Conservation (phyloP, 37 sponge, comb jelly and placozoan species). For the Geodia barretti region DNA sequence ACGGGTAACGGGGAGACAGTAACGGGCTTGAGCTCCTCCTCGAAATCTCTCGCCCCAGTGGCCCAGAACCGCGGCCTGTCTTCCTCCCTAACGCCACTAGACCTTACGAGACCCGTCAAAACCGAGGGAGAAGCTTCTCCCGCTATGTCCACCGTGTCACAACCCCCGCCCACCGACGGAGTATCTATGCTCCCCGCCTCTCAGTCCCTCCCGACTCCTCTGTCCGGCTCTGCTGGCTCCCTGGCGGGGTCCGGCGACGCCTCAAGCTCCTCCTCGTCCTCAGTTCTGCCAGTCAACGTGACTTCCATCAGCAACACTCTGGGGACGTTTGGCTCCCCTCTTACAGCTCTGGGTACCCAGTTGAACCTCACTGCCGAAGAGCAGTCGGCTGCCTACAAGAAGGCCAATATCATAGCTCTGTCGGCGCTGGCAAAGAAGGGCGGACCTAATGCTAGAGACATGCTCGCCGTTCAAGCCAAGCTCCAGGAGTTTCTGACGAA, state of each 20-base stretch:
- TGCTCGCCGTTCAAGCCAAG: conserved; percentile 57
- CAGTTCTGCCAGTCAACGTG: not conserved
- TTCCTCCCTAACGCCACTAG: not conserved
- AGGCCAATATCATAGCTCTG: conserved; percentile 54
- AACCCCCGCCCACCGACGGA: not conserved
- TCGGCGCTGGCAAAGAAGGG: conserved; percentile 45
- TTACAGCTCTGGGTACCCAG: conserved; percentile 9
- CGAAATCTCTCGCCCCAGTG: not conserved
- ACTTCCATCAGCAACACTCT: not conserved
- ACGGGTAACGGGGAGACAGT: not conserved
- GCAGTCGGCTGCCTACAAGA: conserved; percentile 42
- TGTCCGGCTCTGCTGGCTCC: not conserved
- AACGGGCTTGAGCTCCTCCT: not conserved
- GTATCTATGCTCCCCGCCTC: conserved; percentile 5
- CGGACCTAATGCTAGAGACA: conserved; percentile 52
- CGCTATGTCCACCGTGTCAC: conserved; percentile 11
- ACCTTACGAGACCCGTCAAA: conserved; percentile 40
- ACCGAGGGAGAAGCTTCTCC: conserved; percentile 64
- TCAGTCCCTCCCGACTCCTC: not conserved
- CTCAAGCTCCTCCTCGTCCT: not conserved
- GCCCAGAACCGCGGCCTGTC: conserved; percentile 20
- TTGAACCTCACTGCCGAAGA: conserved; percentile 42
- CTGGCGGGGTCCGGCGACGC: not conserved
- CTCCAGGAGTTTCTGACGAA: conserved; percentile 75
- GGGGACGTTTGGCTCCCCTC: conserved; percentile 6